phyloP scores from a whole-genome alignment of 2,113 vertebrate genomes.

The Tenrec ecaudatus region DNA sequence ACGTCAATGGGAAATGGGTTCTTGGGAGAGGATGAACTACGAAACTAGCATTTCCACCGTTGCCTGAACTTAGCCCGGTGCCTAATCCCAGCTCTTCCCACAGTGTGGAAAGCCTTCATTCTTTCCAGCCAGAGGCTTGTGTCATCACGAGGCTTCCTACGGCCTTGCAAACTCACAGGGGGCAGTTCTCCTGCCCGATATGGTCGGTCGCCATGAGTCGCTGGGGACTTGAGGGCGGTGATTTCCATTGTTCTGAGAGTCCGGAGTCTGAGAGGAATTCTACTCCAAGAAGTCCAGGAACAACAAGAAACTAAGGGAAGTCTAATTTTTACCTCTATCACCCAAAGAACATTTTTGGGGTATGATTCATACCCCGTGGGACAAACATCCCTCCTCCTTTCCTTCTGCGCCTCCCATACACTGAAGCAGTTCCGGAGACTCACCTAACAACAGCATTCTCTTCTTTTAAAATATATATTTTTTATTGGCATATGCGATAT shows the following conservation, averaged over 20 bases:
- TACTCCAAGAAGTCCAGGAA: not conserved
- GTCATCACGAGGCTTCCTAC: not conserved
- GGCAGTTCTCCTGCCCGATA: no score
- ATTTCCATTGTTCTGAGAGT: not conserved
- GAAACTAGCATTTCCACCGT: not conserved
- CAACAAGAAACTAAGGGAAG: not conserved
- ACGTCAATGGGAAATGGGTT: not conserved
- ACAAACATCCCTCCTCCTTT: not conserved
- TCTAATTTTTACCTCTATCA: not conserved
- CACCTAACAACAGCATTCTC: no score
- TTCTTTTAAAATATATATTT: no score
- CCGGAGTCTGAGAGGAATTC: not conserved
- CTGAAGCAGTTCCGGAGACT: not conserved
- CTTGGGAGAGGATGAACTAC: not conserved
- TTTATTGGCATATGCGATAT: no score
- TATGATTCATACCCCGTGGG: not conserved
- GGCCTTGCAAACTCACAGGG: no score
- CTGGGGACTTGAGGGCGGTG: no score
- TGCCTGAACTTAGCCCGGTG: not conserved
- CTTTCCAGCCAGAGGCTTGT: not conserved
- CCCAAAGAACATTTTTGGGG: not conserved
- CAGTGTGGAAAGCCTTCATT: not conserved
- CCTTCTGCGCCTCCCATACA: not conserved
- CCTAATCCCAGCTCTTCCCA: not conserved
- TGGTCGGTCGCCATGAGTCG: no score